These are phyloP conservation scores for Drosophila ustulata DNA, from an alignment of 2,888 invertebrate species.

Conservation along the genomic window DNA sequence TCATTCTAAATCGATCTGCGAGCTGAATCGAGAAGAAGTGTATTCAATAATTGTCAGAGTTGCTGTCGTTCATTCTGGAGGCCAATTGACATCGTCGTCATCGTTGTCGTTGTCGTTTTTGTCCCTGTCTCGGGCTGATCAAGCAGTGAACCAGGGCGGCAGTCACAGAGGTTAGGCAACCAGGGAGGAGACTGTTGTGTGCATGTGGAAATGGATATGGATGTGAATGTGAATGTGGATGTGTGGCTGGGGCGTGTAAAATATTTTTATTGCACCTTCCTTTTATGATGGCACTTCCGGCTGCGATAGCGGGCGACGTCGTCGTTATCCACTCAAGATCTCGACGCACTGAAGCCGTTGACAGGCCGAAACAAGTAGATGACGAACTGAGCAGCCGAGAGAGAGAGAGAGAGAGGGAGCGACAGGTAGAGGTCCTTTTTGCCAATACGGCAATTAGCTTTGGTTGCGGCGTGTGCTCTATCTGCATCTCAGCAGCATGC, in stretches of 20 bases:
- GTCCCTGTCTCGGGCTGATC: constrained; percentile 40
- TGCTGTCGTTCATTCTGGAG: background rate
- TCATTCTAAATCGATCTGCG: background rate
- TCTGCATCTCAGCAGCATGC: constrained; percentile 66
- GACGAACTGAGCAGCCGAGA: background rate
- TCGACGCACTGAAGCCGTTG: constrained; percentile 69
- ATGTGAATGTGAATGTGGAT: background rate
- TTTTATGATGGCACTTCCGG: constrained; percentile 83
- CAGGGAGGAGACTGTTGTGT: constrained; percentile 5
- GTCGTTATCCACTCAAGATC: constrained; percentile 74
- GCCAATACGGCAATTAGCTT: constrained; percentile 65
- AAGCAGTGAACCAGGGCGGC: constrained; percentile 38
- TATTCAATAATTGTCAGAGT: constrained; percentile 13
- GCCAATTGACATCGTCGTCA: constrained; percentile 47
- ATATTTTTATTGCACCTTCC: constrained; percentile 84
- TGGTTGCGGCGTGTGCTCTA: constrained; percentile 65
- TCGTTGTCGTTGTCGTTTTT: constrained; percentile 33
- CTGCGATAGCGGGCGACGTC: constrained; percentile 69
- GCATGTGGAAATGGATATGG: background rate
- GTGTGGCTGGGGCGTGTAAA: constrained; percentile 68
- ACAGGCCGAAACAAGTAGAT: constrained; percentile 46
- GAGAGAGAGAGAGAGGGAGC: constrained; percentile 6
- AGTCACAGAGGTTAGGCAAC: constrained; percentile 33
- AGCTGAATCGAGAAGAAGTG: constrained; percentile 15
- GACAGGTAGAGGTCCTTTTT: constrained; percentile 44